These are phyloP conservation scores for Drosophila melanica DNA, from an alignment of 1,140 invertebrate species.

Conservation along the genomic window DNA sequence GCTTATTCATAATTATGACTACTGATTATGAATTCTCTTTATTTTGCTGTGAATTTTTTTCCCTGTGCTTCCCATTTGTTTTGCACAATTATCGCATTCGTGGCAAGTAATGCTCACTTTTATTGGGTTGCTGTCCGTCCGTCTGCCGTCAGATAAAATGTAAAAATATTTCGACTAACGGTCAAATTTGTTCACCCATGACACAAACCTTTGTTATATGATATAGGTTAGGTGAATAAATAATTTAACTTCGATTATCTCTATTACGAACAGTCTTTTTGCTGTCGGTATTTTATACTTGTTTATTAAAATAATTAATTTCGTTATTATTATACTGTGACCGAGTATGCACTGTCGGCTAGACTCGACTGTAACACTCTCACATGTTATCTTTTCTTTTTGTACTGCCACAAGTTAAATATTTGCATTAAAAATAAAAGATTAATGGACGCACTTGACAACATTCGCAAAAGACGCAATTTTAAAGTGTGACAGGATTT, in stretches of 20 bases:
- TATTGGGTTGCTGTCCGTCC: not conserved
- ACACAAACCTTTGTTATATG: too few species aligned
- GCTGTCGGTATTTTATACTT: not conserved
- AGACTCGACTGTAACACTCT: too few species aligned
- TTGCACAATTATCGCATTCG: constrained; percentile 18
- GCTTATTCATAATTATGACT: constrained; percentile 9
- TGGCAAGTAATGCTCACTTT: constrained; percentile 9
- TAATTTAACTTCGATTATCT: too few species aligned
- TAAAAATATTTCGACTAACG: too few species aligned
- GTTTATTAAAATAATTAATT: not conserved
- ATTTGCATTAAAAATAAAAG: constrained; percentile 55
- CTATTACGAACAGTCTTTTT: not conserved
- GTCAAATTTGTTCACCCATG: too few species aligned
- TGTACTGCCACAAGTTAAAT: constrained; percentile 18
- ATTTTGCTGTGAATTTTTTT: not conserved
- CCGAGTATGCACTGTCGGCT: too few species aligned
- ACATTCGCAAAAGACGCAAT: constrained; percentile 23
- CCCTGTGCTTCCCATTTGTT: constrained; percentile 32
- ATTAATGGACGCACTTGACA: constrained; percentile 22
- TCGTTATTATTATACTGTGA: too few species aligned
- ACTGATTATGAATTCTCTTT: not conserved
- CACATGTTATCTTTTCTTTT: not conserved
- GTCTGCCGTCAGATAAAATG: too few species aligned
- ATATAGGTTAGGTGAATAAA: too few species aligned
- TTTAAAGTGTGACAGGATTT: constrained; percentile 2